Base-by-base conservation (phyloP, 1,140 invertebrate genomes). In the Drosophila subpulchrella region DNA sequence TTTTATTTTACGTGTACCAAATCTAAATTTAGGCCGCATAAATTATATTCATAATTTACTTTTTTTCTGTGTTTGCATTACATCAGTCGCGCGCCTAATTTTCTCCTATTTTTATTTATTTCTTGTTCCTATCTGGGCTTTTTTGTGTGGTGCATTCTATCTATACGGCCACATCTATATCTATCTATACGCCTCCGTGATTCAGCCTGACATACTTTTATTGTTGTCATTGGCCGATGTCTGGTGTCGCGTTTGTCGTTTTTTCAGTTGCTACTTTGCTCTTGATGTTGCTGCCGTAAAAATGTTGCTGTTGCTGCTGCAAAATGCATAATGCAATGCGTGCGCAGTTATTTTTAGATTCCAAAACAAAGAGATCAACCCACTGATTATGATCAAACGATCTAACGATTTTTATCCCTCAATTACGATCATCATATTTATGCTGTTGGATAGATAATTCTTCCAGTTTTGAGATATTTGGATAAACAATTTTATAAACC, bases 171-270 rank as follows among this genome's bases (percentile, higher is more conserved):
- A 10, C 38, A 38, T 46, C 50, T 71, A 32, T 63, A 66, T 62
- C 36, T 46, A 27, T 72, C 42, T 75, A 53, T 76, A 76, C 81
- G 81, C 77, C 72, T 84, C 81, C 81, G 78, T 84, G 81, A 81
- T 84, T 84, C 81, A 81, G 77, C 60, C 55, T 84, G 81, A 84
- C 81, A 85, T 48, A 84, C 73, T 84, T 84, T 85, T 84, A 77
- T 81, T 82, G 73, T 81, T 81, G 79, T 81, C 80, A 83, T 75
- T 78, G 75, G 68, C 80, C 78, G 79, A 63, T 72, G 65, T 68
- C 36, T 78, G 79, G 54, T 72, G 65, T 68, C 36, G 60, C 58
- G 55, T 54, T 67, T 46, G 38, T 30, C n/a, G 27, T 36, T 36
- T 36, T 56, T 59, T 36, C 24, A 55, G 27, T 30, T 41, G 44